A percentile compares a stretch with the other conserved stretches of the same genome.
These are phyloP conservation scores for Dendrocincla fuliginosa DNA, from an alignment of 2,797 vertebrate species.

Conservation along the genomic window DNA sequence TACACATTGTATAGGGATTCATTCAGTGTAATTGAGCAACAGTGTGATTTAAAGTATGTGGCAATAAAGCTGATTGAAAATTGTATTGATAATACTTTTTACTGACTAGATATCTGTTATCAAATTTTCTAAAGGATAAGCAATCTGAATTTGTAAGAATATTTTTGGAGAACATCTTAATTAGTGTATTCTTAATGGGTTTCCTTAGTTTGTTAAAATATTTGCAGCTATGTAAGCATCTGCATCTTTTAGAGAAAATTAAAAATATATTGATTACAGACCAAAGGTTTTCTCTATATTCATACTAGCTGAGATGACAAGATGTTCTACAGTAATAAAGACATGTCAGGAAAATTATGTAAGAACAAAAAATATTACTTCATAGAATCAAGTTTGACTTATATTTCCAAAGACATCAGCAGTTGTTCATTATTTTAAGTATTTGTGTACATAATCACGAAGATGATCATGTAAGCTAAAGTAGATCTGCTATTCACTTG, in stretches of 20 bases:
- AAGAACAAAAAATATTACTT: neutral
- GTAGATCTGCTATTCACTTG: neutral
- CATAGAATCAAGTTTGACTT: neutral
- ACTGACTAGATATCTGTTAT: neutral
- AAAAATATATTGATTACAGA: neutral
- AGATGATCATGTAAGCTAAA: neutral
- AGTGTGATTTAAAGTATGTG: neutral
- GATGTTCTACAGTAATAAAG: neutral
- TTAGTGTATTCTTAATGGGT: neutral
- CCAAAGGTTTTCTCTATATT: neutral
- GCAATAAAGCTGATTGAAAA: neutral
- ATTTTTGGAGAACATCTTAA: neutral
- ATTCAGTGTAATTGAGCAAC: neutral
- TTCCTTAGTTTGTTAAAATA: neutral
- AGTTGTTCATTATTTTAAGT: neutral
- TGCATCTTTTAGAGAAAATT: neutral
- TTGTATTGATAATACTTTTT: neutral
- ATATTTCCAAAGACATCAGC: neutral
- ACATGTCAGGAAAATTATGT: fast-evolving
- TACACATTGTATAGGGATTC: neutral
- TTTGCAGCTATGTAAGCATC: neutral
- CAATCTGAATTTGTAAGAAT: neutral
- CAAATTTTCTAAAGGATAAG: neutral
- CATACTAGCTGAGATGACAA: neutral
- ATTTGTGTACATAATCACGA: neutral